These are phyloP conservation scores for Furcula furcula DNA, from an alignment of 2,888 invertebrate genomes.

Conservation along the genomic window DNA sequence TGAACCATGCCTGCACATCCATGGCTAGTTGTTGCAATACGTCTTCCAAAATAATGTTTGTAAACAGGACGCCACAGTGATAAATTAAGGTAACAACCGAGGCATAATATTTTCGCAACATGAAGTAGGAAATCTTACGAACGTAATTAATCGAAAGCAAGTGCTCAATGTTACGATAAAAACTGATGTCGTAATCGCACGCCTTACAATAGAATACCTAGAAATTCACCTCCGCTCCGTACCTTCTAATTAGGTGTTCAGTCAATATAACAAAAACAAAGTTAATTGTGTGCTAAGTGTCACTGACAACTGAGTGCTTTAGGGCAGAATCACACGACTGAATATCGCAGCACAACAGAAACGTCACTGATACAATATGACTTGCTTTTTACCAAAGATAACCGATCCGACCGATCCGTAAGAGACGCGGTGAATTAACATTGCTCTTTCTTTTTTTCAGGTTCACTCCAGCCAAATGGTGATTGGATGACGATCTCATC, in stretches of 20 bases:
- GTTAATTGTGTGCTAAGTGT: too few relatives aligned
- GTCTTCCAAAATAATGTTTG: slow-evolving; percentile 38
- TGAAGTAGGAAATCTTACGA: not conserved
- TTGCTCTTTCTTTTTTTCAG: slow-evolving; percentile 53
- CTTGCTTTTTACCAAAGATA: not conserved
- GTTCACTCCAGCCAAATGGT: slow-evolving; percentile 69
- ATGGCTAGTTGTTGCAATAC: slow-evolving; percentile 35
- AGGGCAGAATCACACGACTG: too few relatives aligned
- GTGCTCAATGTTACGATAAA: not conserved
- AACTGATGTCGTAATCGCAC: not conserved
- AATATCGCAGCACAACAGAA: not conserved
- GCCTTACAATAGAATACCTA: not conserved
- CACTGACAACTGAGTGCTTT: too few relatives aligned
- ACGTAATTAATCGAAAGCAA: not conserved
- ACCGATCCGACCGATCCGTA: not conserved
- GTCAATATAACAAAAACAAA: too few relatives aligned
- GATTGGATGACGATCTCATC: slow-evolving; percentile 80
- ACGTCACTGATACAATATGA: not conserved
- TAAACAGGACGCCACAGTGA: not conserved
- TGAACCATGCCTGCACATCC: slow-evolving; percentile 49
- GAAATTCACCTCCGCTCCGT: too few relatives aligned
- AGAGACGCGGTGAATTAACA: slow-evolving; percentile 8
- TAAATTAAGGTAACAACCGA: not conserved
- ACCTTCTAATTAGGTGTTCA: too few relatives aligned
- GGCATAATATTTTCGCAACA: not conserved